Evolutionary conservation across 2,113 vertebrate genomes (phyloP).

Genomic region (Oryctolagus cuniculus): mOryCun1.1 NC_091438.1:71634501-71635000

Average conservation of each 20-base stretch:
- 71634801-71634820: background rate
- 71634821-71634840: background rate
- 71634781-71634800: slow-evolving; percentile 31
- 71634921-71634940: background rate
- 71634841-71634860: background rate
- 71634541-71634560: slow-evolving; percentile 14
- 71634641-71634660: background rate
- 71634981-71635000: background rate
- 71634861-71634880: background rate
- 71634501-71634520: background rate
- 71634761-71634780: background rate
- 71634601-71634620: slow-evolving; percentile 50
- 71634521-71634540: background rate
- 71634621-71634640: slow-evolving; percentile 27
- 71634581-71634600: slow-evolving; percentile 60
- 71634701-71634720: background rate
- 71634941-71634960: background rate
- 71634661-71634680: background rate
- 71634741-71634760: background rate
- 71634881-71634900: background rate
- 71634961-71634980: background rate
- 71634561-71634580: slow-evolving; percentile 46
- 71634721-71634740: background rate
- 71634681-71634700: background rate
- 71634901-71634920: background rate